Evolutionary conservation across 2,113 vertebrate species (phyloP), one percentile per base, ranked within the genome.

Genomic region (Aix galericulata): DNA sequence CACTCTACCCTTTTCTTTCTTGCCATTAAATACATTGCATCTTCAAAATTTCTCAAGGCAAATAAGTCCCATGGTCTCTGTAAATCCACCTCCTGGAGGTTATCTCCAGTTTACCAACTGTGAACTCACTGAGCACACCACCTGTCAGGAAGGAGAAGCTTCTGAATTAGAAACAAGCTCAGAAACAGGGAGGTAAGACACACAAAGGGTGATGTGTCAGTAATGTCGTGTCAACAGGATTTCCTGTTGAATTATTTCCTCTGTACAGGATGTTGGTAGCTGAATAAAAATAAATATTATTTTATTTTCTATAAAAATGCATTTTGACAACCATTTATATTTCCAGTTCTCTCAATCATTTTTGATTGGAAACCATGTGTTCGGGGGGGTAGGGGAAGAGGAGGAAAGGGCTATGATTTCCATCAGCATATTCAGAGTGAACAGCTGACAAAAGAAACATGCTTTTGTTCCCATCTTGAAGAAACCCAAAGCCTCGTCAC

Each of bases 111-210:
- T 88, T 91, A 82, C 89, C 82, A 86, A 85, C 76, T 68, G 82
- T 63, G 68, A 94, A 93, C 80, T 82, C 82, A 42, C 89, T 40
- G 58, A 96, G 69, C 56, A 77, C 83, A 89, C 58, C 90, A 95
- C 91, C 95, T 95, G 93, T 94, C 92, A 95, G 96, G 95, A 97
- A 97, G 91, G 69, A 97, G 95, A 94, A 85, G 62, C 75, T 96
- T 93, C 83, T 96, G 77, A 95, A 88, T 92, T 91, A 90, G 93
- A 96, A 97, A 89, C 86, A 92, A 84, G 29, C 79, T 91, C 86
- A 4, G 14, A 91, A 80, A 93, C 38, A 88, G 74, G 75, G 93
- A 97, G 92, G 62, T 56, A 93, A 92, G 82, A 68, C 71, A 85
- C 67, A 96, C 81, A 96, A 97, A 95, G 66, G 86, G 81, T 75